These are phyloP conservation scores for Chaetodon trifasciatus DNA, from an alignment of 2,797 vertebrate species.

Conservation along the genomic window DNA sequence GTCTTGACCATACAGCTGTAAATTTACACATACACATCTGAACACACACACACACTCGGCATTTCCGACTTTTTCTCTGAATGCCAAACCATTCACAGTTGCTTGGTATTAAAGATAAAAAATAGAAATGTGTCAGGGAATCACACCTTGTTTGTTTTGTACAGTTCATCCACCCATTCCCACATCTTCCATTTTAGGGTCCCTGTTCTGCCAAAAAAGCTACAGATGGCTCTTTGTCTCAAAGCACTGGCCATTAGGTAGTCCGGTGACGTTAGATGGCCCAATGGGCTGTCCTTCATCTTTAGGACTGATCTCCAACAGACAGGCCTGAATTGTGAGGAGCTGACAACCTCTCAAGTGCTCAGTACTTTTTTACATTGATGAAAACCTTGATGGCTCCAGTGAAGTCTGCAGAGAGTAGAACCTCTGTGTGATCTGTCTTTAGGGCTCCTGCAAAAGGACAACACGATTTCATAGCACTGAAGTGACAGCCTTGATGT, in stretches of 20 bases:
- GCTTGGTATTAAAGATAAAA: slow-evolving; percentile 76
- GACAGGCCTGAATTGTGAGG: slow-evolving; percentile 3
- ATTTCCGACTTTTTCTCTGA: slow-evolving; percentile 10
- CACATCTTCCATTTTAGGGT: slow-evolving; percentile 57
- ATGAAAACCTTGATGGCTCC: slow-evolving; percentile 99
- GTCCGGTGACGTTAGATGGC: slow-evolving; percentile 41
- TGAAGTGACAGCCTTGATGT: background rate
- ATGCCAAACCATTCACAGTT: slow-evolving; percentile 72
- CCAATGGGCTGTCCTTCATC: slow-evolving; percentile 34
- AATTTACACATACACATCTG: slow-evolving; percentile 38
- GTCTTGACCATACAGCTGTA: slow-evolving; percentile 45
- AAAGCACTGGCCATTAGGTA: slow-evolving; percentile 66
- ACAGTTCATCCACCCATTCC: slow-evolving; percentile 52
- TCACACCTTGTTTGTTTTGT: slow-evolving; percentile 41
- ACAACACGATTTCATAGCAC: slow-evolving; percentile 36
- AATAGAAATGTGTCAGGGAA: slow-evolving; percentile 61
- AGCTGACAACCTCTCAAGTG: slow-evolving; percentile 44
- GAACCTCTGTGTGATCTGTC: slow-evolving; percentile 95
- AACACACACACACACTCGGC: slow-evolving; percentile 32
- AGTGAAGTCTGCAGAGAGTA: slow-evolving; percentile 98
- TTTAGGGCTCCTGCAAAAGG: slow-evolving; percentile 91
- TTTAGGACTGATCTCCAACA: slow-evolving; percentile 27
- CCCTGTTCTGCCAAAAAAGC: slow-evolving; percentile 61
- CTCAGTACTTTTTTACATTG: slow-evolving; percentile 95
- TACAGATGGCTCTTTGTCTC: slow-evolving; percentile 45